A percentile compares a stretch with the other conserved stretches of the same genome.
phyloP scores from a whole-genome alignment of 2,888 invertebrate genomes.

The Pecten maximus region DNA sequence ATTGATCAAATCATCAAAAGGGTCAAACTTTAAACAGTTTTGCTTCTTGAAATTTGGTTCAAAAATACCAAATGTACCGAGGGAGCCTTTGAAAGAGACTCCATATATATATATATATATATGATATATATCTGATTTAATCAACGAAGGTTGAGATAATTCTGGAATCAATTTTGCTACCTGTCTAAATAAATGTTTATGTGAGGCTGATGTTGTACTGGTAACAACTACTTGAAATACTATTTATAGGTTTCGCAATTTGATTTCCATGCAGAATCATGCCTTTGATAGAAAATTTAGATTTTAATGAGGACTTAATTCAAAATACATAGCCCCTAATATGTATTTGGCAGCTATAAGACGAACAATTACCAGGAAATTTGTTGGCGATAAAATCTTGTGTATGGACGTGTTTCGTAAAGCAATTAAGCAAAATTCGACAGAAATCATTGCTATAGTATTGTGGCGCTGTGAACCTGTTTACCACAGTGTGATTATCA shows the following conservation, averaged over 20 bases:
- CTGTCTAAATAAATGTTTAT: neutral
- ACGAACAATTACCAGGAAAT: neutral
- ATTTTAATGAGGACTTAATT: neutral
- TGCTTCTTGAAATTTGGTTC: too few species aligned
- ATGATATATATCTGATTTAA: too few species aligned
- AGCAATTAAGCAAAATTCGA: too few species aligned
- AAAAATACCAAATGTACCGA: too few species aligned
- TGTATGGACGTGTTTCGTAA: neutral
- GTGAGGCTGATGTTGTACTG: neutral
- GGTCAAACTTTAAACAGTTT: too few species aligned
- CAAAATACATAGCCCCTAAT: neutral
- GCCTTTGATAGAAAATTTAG: neutral
- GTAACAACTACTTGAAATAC: neutral
- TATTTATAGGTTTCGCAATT: neutral
- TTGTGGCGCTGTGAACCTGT: too few species aligned
- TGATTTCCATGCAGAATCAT: neutral
- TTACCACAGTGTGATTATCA: too few species aligned
- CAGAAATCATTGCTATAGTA: too few species aligned
- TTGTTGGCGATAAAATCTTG: too few species aligned
- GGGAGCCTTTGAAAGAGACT: too few species aligned
- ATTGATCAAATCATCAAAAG: too few species aligned
- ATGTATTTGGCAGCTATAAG: neutral
- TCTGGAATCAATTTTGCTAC: neutral
- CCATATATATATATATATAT: too few species aligned
- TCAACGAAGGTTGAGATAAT: neutral